These are phyloP conservation scores for Terrapene triunguis DNA, from an alignment of 2,113 vertebrate species.

Conservation along the genomic window DNA sequence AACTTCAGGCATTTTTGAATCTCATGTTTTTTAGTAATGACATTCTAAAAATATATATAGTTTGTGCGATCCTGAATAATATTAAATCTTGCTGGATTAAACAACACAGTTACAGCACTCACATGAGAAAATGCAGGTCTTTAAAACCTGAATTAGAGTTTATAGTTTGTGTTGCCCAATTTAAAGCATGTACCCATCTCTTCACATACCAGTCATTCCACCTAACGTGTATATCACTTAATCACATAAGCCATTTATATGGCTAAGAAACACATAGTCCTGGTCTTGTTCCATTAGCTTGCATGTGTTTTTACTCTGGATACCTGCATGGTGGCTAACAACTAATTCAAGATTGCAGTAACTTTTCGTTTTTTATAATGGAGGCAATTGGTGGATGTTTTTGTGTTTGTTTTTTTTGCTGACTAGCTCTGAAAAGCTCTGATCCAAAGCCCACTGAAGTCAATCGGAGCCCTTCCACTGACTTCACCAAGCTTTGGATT, in stretches of 20 bases:
- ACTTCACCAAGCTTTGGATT: neutral
- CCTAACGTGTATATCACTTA: slow-evolving; percentile 13
- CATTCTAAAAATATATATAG: slow-evolving; percentile 21
- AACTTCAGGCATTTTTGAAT: slow-evolving; percentile 9
- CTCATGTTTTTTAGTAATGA: neutral
- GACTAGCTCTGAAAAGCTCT: neutral
- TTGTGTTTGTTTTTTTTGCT: neutral
- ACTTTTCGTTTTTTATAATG: neutral
- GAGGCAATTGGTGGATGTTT: neutral
- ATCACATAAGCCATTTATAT: slow-evolving; percentile 18
- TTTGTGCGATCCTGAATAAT: neutral
- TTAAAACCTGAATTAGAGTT: slow-evolving; percentile 34
- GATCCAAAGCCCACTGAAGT: neutral
- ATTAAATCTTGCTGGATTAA: neutral
- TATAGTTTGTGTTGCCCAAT: slow-evolving; percentile 9
- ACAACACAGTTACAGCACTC: neutral
- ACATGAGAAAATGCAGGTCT: neutral
- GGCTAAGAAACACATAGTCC: neutral
- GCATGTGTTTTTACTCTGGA: slow-evolving; percentile 21
- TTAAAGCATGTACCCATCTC: neutral
- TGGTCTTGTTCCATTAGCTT: neutral
- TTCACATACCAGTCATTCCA: neutral
- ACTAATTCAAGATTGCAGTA: neutral
- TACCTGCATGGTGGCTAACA: neutral
- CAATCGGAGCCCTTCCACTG: neutral